A percentile compares a stretch with the other conserved stretches of the same genome.
phyloP scores from a whole-genome alignment of 2,797 vertebrate species.

The Malacoctenus gilli region DNA sequence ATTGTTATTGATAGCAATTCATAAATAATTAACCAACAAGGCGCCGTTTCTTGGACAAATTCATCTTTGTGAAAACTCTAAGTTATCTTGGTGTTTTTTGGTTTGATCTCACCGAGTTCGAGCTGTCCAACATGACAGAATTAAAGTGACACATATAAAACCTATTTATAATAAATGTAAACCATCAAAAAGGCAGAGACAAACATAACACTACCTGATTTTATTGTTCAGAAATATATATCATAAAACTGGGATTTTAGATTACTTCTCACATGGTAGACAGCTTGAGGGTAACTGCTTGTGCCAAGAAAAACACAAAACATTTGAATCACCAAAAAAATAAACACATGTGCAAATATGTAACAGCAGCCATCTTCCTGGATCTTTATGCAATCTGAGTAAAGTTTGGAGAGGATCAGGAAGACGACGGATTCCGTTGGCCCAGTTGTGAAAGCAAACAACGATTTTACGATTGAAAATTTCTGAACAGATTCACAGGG shows the following conservation, averaged over 20 bases:
- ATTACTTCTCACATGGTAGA: conserved; percentile 30
- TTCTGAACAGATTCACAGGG: conserved; percentile 27
- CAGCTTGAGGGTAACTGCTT: conserved; percentile 29
- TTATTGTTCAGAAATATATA: too few species aligned
- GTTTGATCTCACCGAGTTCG: too few species aligned
- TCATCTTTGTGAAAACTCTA: too few species aligned
- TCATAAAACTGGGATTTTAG: conserved; percentile 4
- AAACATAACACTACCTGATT: too few species aligned
- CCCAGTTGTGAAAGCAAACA: conserved; percentile 40
- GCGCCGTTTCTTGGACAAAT: too few species aligned
- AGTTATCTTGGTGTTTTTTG: too few species aligned
- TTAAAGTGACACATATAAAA: too few species aligned
- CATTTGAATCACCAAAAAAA: conserved; percentile 24
- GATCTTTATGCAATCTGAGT: conserved; percentile 25
- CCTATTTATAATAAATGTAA: too few species aligned
- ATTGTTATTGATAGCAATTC: too few species aligned
- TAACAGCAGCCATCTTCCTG: conserved; percentile 2
- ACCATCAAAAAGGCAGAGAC: too few species aligned
- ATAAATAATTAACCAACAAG: too few species aligned
- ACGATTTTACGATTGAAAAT: conserved; percentile 8
- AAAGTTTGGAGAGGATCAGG: conserved; percentile 37
- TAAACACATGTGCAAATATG: conserved; percentile 32
- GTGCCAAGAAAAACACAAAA: conserved; percentile 32
- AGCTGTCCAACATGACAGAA: too few species aligned
- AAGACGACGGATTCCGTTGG: conserved; percentile 25